Conservation (phyloP, 64 coral and sea anemone species). For the Pachyseris speciosa region DNA sequence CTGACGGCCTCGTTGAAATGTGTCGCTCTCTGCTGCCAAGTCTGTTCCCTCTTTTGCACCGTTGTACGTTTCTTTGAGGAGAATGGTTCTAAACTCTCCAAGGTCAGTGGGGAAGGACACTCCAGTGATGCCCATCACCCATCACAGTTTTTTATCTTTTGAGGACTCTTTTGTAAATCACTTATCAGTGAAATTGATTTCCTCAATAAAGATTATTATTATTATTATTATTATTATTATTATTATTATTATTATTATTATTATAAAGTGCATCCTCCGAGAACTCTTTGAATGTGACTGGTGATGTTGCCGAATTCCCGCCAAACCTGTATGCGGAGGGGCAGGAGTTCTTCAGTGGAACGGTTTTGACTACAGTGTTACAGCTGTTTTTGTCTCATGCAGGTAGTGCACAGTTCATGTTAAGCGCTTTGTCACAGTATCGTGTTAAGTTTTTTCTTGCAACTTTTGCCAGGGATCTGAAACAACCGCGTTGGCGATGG, state of each 20-base stretch:
- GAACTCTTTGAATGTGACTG: background rate
- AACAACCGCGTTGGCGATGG: no score
- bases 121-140: background rate
- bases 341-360: slow-evolving; percentile 91
- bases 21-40: slow-evolving; percentile 28
- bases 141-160: no score
- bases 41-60: slow-evolving; percentile 20
- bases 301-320: slow-evolving; percentile 26
- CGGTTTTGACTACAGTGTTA: slow-evolving; percentile 61
- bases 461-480: background rate
- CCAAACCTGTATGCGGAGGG: slow-evolving; percentile 83
- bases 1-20: slow-evolving; percentile 28
- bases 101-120: background rate
- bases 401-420: slow-evolving; percentile 9
- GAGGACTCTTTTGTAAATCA: no score
- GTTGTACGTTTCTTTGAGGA: slow-evolving; percentile 57
- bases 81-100: background rate
- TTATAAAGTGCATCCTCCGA: background rate
- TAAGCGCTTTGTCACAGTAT: background rate
- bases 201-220: no score
- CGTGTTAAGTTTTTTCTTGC: no score
- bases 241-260: no score
- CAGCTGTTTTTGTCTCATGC: slow-evolving; percentile 73
- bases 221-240: no score
- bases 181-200: no score